Conservation (phyloP, 2,113 vertebrate species). For the Clarias magur region DNA sequence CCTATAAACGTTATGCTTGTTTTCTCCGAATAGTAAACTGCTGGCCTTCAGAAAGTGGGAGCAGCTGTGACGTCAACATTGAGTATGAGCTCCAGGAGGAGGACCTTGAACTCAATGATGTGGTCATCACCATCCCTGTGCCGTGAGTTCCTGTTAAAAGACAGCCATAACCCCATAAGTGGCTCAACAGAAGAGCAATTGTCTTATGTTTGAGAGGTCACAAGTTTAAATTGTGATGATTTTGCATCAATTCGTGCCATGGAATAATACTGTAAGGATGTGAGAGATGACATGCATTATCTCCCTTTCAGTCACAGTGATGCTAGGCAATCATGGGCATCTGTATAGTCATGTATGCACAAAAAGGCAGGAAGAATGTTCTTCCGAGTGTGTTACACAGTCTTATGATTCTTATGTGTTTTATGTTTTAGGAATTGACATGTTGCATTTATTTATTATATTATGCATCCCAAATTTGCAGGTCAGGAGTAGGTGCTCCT, state of each 20-base stretch:
- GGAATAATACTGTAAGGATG: not conserved
- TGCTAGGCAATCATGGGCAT: not conserved
- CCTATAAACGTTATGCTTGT: slow-evolving; percentile 37
- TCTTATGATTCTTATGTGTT: not conserved
- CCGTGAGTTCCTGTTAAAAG: slow-evolving; percentile 81
- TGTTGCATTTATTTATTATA: not conserved
- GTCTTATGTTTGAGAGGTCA: not conserved
- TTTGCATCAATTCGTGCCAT: not conserved
- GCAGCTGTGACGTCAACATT: slow-evolving; percentile 93
- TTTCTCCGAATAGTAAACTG: slow-evolving; percentile 85
- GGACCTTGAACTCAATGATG: slow-evolving; percentile 89
- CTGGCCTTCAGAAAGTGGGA: slow-evolving; percentile 97
- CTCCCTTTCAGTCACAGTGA: not conserved
- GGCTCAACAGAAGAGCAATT: not conserved
- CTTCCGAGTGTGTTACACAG: not conserved
- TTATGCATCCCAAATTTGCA: slow-evolving; percentile 55
- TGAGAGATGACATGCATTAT: not conserved
- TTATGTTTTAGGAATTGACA: not conserved
- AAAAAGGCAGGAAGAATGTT: not conserved
- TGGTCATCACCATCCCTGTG: slow-evolving; percentile 90
- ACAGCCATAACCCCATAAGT: not conserved
- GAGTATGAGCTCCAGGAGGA: slow-evolving; percentile 96
- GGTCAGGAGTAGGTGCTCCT: slow-evolving; percentile 87
- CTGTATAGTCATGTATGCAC: not conserved
- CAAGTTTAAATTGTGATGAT: not conserved